Conservation (phyloP, 2,797 vertebrate species). For the Cottoperca gobio region DNA sequence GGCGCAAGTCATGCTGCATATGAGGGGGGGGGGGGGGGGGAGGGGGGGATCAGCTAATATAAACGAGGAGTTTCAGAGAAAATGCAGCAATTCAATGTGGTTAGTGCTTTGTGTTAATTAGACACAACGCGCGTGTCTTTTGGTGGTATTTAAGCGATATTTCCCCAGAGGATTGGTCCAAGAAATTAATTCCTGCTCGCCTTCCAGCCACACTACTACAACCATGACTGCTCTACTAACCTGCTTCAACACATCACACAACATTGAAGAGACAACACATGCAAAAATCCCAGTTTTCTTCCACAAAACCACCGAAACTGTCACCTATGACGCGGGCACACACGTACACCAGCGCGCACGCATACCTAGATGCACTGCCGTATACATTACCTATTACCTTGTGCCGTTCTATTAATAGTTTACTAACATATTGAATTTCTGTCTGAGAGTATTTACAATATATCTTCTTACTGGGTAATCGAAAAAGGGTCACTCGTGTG, state of each 20-base stretch:
- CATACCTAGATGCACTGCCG: constrained; percentile 75
- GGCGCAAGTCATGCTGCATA: constrained; percentile 16
- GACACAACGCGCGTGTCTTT: constrained; percentile 4
- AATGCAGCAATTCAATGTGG: not conserved
- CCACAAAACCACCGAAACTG: constrained; percentile 34
- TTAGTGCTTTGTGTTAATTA: constrained; percentile 21
- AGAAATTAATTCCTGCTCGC: constrained; percentile 28
- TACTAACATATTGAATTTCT: constrained; percentile 86
- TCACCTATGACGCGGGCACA: constrained; percentile 24
- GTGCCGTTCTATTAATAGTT: constrained; percentile 88
- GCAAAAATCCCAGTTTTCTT: constrained; percentile 24
- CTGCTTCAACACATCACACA: constrained; percentile 43
- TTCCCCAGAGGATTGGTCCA: not conserved
- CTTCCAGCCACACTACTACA: constrained; percentile 7
- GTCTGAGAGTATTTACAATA: constrained; percentile 81
- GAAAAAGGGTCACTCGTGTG: constrained; percentile 53
- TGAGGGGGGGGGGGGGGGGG: not conserved
- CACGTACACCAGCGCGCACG: constrained; percentile 25
- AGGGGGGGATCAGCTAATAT: not conserved
- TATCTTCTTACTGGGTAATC: constrained; percentile 74
- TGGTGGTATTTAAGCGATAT: not conserved
- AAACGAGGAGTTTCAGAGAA: not conserved
- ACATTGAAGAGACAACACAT: constrained; percentile 10
- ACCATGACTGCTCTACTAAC: constrained; percentile 43
- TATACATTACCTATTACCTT: constrained; percentile 85